Evolutionary conservation across 1,140 invertebrate species (phyloP), one percentile per base, ranked within the genome.

Genomic region (Camponotus floridanus): DNA sequence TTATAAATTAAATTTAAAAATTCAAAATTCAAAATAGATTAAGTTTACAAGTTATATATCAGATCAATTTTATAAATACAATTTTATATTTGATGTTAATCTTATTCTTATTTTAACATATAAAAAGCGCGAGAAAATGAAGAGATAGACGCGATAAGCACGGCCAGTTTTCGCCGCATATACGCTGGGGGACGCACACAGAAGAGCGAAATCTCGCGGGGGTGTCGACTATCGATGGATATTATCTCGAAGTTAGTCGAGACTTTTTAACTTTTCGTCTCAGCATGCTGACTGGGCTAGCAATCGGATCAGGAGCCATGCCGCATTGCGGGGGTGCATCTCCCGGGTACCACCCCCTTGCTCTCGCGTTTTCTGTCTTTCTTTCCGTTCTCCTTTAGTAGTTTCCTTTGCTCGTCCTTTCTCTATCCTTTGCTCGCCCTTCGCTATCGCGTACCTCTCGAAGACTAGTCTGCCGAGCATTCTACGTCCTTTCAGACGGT

Each of bases 311-410:
- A 87, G 87, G 81, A 91, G 57, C 42, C 42, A 36, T 91, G 85
- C 88, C 90, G 90, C 90, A 91, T 89, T 91, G 90, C 90, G 79
- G 90, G 89, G 67, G 55, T 64, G 61, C 76, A 68, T 89, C 74
- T 80, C 39, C 76, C 64, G 39, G 18, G 21, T 48, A 45, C 68
- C 51, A 62, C 31, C 83, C 45, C 33, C 33, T 42, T 15, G 0
- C 45, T 68, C 74, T 31, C 36, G 15, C 71, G 62, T 61, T 68
- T 71, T 76, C 26, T 65, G 11, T 13, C 55, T 62, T 18, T 45
- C 70, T 61, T 55, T 51, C 31, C 4, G 13, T 51, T 51, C 42
- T 78, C 18, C 26, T 11, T 48, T 11, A 11, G 5, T 86, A 36
- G 55, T 21, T 15, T 36, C 36, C 33, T 57, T 51, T 48, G 11